Percentiles rank a stretch among this genome's conserved stretches.
These are phyloP conservation scores for Alviniconcha marisindica DNA, from an alignment of 1,140 invertebrate species.

Conservation along the genomic window DNA sequence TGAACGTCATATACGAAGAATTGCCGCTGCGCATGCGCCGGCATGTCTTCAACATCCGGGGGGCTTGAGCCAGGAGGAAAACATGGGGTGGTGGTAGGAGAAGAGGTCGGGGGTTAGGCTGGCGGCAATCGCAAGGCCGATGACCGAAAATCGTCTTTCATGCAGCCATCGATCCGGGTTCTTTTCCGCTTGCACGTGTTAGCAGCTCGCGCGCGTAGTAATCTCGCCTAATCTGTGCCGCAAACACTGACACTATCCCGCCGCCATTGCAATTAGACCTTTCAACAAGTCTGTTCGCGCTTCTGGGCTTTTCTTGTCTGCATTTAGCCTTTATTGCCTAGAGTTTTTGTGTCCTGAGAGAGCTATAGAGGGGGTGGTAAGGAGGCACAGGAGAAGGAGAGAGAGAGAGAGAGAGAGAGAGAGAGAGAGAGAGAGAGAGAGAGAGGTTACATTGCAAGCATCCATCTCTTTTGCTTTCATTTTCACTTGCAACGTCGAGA, in stretches of 20 bases:
- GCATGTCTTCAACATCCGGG: too few relatives aligned
- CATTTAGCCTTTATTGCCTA: too few relatives aligned
- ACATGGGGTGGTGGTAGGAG: background rate
- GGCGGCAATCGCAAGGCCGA: background rate
- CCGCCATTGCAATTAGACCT: constrained; percentile 3
- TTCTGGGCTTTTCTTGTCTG: background rate
- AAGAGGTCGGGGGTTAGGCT: background rate
- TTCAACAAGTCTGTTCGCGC: background rate
- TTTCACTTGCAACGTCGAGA: too few relatives aligned
- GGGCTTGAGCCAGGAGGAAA: background rate
- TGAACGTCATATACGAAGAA: background rate
- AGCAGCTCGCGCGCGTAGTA: constrained; percentile 3
- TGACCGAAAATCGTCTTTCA: constrained; percentile 13
- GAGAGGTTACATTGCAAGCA: too few relatives aligned
- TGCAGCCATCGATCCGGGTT: background rate
- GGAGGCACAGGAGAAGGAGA: too few relatives aligned
- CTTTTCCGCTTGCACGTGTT: background rate
- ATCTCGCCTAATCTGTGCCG: background rate
- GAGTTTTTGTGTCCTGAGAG: too few relatives aligned
- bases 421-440: too few relatives aligned
- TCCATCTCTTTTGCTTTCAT: too few relatives aligned
- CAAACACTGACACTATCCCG: background rate
- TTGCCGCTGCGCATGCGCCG: background rate
- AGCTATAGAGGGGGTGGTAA: too few relatives aligned
- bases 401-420: too few relatives aligned